Conservation (phyloP, 2,888 invertebrate species). For the Trisateles emortualis region DNA sequence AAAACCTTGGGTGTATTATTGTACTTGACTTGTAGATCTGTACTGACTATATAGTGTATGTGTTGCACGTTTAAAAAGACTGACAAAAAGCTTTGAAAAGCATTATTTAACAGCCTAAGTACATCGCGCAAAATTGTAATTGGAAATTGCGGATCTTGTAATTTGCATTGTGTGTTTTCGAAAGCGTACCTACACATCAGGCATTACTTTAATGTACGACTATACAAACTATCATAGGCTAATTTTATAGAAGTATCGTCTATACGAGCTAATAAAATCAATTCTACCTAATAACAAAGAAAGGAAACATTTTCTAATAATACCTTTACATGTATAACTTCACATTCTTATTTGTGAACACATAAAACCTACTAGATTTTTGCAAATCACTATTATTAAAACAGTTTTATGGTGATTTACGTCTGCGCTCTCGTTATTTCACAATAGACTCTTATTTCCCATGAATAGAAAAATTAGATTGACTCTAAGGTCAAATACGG, state of each 20-base stretch:
- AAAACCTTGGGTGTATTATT: too few relatives aligned
- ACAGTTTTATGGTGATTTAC: slow-evolving; percentile 30
- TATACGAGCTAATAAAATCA: slow-evolving; percentile 3
- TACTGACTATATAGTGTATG: too few relatives aligned
- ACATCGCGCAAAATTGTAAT: too few relatives aligned
- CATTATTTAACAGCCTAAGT: too few relatives aligned
- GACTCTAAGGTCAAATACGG: slow-evolving; percentile 66
- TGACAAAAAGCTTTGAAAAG: too few relatives aligned
- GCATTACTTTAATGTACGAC: neutral
- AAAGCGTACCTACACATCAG: neutral
- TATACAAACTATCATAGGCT: neutral
- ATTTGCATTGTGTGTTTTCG: neutral
- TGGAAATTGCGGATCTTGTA: too few relatives aligned
- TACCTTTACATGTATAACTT: slow-evolving; percentile 13
- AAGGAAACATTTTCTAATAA: slow-evolving; percentile 15
- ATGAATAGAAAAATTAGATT: slow-evolving; percentile 70
- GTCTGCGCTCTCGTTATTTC: slow-evolving; percentile 29
- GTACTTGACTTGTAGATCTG: too few relatives aligned
- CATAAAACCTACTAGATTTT: slow-evolving; percentile 40
- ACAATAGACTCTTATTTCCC: slow-evolving; percentile 61
- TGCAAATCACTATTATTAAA: slow-evolving; percentile 49
- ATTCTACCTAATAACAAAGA: slow-evolving; percentile 10
- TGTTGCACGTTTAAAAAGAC: too few relatives aligned
- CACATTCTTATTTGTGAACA: slow-evolving; percentile 18
- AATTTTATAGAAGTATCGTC: neutral